phyloP scores from a whole-genome alignment of 1,140 invertebrate genomes.

The Harlomillsia oculata region DNA sequence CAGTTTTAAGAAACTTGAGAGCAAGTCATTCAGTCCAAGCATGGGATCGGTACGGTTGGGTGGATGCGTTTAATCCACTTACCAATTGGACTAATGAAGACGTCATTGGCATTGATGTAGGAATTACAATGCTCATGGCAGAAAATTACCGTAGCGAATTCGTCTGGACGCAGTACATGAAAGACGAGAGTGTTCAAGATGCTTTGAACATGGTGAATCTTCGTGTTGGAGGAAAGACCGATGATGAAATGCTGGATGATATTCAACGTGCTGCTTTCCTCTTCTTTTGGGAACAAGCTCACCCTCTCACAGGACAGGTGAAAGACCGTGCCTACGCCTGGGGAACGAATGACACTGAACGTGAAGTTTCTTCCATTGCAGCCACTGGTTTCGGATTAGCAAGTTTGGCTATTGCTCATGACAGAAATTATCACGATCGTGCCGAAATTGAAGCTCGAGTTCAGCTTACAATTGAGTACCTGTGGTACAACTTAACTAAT shows the following conservation, averaged over 20 bases:
- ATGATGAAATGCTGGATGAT: conserved; percentile 22
- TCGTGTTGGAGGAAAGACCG: too few species aligned
- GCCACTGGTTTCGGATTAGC: conserved; percentile 26
- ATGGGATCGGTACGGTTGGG: conserved; percentile 29
- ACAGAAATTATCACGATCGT: conserved; percentile 14
- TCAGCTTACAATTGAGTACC: conserved; percentile 14
- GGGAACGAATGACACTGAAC: conserved; percentile 2
- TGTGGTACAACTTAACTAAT: conserved; percentile 8
- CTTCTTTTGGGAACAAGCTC: conserved; percentile 26
- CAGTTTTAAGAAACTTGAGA: conserved; percentile 18
- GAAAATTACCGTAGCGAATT: conserved; percentile 30
- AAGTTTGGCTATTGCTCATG: conserved; percentile 21
- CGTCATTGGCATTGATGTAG: conserved; percentile 33
- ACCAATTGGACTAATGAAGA: conserved; percentile 20
- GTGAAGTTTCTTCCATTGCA: conserved; percentile 15
- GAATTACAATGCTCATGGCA: conserved; percentile 32
- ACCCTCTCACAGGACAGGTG: conserved; percentile 11
- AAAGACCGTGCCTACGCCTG: conserved; percentile 16
- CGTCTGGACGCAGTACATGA: conserved; percentile 32
- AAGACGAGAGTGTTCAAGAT: neutral
- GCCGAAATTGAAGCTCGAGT: conserved; percentile 16
- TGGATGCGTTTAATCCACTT: conserved; percentile 32
- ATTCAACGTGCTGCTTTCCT: conserved; percentile 13
- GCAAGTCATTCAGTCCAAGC: conserved; percentile 18
- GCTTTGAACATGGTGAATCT: neutral